Evolutionary conservation across 1,140 invertebrate species (phyloP).

Genomic region (Polypedilum vanderplanki): DNA sequence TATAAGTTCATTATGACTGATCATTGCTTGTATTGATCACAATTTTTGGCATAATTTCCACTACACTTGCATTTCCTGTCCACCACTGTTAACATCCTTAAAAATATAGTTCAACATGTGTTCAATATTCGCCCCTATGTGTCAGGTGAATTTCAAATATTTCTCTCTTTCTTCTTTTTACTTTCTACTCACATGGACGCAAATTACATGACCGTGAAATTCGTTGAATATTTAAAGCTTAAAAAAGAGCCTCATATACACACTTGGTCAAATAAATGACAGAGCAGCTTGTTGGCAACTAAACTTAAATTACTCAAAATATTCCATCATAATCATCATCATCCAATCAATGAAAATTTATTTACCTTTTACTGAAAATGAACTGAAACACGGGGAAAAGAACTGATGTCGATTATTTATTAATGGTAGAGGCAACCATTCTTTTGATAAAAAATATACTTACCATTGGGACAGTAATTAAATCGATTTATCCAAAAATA

Average conservation of each 20-base stretch:
- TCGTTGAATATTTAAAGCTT: background rate
- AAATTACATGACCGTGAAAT: slow-evolving; percentile 13
- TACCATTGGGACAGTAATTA: no score
- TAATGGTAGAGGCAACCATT: no score
- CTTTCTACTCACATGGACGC: background rate
- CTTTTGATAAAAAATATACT: no score
- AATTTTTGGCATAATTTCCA: background rate
- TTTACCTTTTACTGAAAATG: background rate
- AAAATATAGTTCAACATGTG: background rate
- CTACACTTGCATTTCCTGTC: background rate
- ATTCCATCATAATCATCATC: background rate
- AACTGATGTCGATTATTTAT: no score
- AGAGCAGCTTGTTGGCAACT: background rate
- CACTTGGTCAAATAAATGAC: background rate
- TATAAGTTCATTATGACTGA: background rate
- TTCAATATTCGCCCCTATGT: background rate
- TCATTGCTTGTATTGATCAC: background rate
- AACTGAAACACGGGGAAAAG: no score
- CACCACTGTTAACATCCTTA: background rate
- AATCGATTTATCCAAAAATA: no score
- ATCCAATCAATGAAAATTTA: background rate
- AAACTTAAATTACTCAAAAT: background rate
- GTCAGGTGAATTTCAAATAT: background rate
- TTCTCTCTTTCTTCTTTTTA: background rate
- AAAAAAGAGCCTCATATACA: background rate